Evolutionary conservation across 92 coral and sea anemone species (phyloP).

Genomic region (Metridium senile): DNA sequence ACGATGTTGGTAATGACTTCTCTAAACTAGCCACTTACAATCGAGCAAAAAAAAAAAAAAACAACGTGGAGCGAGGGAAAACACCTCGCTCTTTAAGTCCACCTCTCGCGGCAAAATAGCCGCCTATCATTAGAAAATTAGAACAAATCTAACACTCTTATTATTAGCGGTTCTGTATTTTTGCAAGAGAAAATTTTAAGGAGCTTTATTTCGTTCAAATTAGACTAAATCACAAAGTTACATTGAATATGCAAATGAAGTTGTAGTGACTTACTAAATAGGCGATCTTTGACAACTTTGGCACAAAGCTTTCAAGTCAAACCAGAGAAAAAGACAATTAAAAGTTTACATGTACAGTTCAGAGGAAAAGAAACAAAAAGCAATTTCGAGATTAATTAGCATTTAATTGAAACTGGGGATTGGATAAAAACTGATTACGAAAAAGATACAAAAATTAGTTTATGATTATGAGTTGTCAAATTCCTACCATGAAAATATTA

Average conservation of each 20-base stretch:
- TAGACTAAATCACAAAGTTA: background rate
- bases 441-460: too few relatives aligned
- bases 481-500: too few relatives aligned
- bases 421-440: too few relatives aligned
- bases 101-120: too few relatives aligned
- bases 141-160: background rate
- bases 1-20: conserved; percentile 68
- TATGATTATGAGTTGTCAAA: too few relatives aligned
- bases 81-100: background rate
- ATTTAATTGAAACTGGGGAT: too few relatives aligned
- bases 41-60: background rate
- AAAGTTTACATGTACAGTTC: background rate
- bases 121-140: background rate
- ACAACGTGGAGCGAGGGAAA: background rate
- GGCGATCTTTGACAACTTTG: background rate
- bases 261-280: background rate
- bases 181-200: background rate
- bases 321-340: conserved; percentile 12
- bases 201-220: background rate
- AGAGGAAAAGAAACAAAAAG: background rate
- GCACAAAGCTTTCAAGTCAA: background rate
- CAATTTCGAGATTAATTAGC: too few relatives aligned
- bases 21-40: conserved; percentile 52
- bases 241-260: background rate
- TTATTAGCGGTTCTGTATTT: background rate